Evolutionary conservation across 2,888 invertebrate genomes (phyloP).

Genomic region (Nowickia ferox): DNA sequence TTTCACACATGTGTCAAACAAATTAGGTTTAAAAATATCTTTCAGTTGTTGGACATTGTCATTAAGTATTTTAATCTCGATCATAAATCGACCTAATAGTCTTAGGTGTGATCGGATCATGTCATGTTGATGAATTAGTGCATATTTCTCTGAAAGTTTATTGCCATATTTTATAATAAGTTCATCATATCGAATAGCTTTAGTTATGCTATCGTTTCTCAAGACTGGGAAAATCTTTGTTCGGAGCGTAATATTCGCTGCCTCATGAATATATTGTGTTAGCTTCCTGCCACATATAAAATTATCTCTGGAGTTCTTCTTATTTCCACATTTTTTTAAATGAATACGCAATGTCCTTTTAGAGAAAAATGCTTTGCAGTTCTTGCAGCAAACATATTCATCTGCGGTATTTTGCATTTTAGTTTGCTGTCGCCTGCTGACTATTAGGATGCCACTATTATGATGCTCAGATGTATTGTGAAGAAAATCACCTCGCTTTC

Average conservation of each 20-base stretch:
- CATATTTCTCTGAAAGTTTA: background rate
- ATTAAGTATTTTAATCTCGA: background rate
- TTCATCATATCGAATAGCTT: background rate
- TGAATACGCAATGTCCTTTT: background rate
- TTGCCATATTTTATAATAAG: background rate
- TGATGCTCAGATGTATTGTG: background rate
- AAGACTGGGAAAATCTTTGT: background rate
- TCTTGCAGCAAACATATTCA: conserved; percentile 17
- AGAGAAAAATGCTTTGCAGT: conserved; percentile 14
- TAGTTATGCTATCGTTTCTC: background rate
- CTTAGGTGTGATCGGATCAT: background rate
- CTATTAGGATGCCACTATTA: conserved; percentile 1
- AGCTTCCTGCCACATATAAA: background rate
- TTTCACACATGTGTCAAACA: no score
- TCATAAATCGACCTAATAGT: no score
- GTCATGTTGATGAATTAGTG: background rate
- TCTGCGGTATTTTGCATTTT: background rate
- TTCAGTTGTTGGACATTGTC: no score
- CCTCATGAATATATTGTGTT: background rate
- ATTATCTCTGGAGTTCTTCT: background rate
- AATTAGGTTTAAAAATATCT: no score
- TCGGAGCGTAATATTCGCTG: background rate
- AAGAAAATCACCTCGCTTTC: background rate
- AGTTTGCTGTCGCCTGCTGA: conserved; percentile 3
- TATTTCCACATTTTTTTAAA: background rate